These are phyloP conservation scores for Macheiramphus alcinus DNA, from an alignment of 2,113 vertebrate species.

Conservation along the genomic window DNA sequence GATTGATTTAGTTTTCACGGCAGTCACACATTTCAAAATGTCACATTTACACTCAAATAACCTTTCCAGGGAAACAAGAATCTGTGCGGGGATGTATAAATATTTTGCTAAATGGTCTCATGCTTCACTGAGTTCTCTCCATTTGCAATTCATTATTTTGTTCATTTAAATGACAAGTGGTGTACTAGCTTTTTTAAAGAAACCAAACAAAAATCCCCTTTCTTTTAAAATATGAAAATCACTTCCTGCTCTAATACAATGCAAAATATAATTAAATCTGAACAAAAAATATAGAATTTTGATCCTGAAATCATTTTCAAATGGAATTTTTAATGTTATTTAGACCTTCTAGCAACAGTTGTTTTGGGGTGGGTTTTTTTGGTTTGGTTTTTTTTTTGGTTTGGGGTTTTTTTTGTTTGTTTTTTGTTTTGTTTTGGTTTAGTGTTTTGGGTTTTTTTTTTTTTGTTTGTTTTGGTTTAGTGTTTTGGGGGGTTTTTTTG, in stretches of 20 bases:
- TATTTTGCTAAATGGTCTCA: conserved; percentile 61
- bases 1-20: conserved; percentile 59
- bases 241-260: neutral
- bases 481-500: too few species aligned
- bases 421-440: too few species aligned
- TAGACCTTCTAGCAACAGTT: neutral
- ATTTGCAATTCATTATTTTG: conserved; percentile 61
- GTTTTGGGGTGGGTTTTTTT: too few species aligned
- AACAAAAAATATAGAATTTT: neutral
- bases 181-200: neutral
- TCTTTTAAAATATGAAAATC: neutral
- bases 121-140: conserved; percentile 9
- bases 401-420: neutral
- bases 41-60: conserved; percentile 62
- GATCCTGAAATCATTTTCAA: neutral
- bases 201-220: neutral
- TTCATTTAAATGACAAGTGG: conserved; percentile 29
- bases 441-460: neutral
- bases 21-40: conserved; percentile 54
- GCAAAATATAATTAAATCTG: neutral
- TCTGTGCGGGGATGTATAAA: conserved; percentile 38
- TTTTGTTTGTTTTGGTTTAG: too few species aligned
- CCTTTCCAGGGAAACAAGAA: conserved; percentile 56
- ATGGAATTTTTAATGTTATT: neutral
- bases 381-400: neutral